Conservation (phyloP, 2,113 vertebrate genomes). For the Lamprotornis superbus region DNA sequence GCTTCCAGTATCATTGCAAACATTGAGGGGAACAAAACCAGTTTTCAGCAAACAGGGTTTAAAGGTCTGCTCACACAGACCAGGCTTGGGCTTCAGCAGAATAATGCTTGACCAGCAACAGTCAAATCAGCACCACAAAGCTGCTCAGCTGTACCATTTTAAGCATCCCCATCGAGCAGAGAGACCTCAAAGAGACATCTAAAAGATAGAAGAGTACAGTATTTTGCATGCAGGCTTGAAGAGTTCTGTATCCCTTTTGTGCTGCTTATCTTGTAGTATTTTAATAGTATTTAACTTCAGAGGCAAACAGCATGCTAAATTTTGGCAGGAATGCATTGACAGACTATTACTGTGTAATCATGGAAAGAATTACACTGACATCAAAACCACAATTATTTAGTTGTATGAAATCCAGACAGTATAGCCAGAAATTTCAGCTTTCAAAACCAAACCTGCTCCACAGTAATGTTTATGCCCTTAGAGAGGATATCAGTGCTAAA, state of each 20-base stretch:
- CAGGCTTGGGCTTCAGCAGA: not conserved
- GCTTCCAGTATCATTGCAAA: not conserved
- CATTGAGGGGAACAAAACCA: accelerated
- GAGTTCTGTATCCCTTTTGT: not conserved
- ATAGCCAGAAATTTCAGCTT: not conserved
- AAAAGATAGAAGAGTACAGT: not conserved
- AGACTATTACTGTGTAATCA: not conserved
- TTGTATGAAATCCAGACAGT: not conserved
- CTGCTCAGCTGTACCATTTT: not conserved
- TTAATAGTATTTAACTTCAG: not conserved
- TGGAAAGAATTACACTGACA: not conserved
- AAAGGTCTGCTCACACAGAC: not conserved
- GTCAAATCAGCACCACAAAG: not conserved
- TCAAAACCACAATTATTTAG: conserved; percentile 22
- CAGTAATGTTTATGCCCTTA: not conserved
- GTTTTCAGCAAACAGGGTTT: not conserved
- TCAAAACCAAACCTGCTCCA: not conserved
- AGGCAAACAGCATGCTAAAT: not conserved
- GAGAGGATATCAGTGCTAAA: not conserved
- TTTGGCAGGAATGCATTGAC: not conserved
- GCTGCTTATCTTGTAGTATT: not conserved
- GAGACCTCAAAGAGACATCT: not conserved
- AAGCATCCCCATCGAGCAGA: not conserved
- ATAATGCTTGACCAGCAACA: not conserved
- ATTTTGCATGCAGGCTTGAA: not conserved